Evolutionary conservation across 2,888 invertebrate species (phyloP).

Genomic region (Cyrtodaria siliqua): DNA sequence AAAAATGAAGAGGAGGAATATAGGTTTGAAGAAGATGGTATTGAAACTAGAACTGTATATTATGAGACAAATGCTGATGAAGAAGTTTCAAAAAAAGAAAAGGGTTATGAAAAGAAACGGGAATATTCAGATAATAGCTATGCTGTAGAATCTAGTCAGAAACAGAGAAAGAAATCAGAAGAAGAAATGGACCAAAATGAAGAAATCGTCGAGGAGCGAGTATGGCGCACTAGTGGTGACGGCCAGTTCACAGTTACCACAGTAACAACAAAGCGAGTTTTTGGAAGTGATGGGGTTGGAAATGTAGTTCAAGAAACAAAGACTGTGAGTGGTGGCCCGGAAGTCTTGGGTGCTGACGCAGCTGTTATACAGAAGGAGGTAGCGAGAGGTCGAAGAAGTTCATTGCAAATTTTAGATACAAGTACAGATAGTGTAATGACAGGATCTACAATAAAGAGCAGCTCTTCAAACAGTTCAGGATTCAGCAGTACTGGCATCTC

Average conservation of each 20-base stretch:
- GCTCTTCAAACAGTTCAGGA: too few relatives aligned
- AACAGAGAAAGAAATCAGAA: not conserved
- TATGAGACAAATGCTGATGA: constrained; percentile 46
- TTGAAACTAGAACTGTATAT: constrained; percentile 62
- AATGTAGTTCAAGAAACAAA: constrained; percentile 50
- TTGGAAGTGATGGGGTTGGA: constrained; percentile 46
- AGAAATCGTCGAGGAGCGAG: constrained; percentile 68
- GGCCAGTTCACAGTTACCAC: constrained; percentile 69
- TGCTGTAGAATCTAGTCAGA: constrained; percentile 19
- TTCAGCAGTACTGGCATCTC: not conserved
- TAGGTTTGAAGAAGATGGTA: constrained; percentile 57
- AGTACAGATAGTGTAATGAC: too few relatives aligned
- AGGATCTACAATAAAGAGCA: constrained; percentile 1
- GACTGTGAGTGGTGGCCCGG: constrained; percentile 58
- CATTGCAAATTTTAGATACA: not conserved
- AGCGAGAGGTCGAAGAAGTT: constrained; percentile 44
- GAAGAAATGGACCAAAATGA: constrained; percentile 50
- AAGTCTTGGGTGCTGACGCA: constrained; percentile 55
- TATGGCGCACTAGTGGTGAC: constrained; percentile 65
- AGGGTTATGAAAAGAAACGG: constrained; percentile 62
- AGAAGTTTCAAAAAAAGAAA: constrained; percentile 40
- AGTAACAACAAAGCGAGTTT: constrained; percentile 54
- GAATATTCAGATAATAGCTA: constrained; percentile 42
- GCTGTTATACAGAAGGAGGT: constrained; percentile 56
- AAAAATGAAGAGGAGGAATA: constrained; percentile 66